These are phyloP conservation scores for Ostrea edulis DNA, from an alignment of 1,140 invertebrate genomes.

Conservation along the genomic window DNA sequence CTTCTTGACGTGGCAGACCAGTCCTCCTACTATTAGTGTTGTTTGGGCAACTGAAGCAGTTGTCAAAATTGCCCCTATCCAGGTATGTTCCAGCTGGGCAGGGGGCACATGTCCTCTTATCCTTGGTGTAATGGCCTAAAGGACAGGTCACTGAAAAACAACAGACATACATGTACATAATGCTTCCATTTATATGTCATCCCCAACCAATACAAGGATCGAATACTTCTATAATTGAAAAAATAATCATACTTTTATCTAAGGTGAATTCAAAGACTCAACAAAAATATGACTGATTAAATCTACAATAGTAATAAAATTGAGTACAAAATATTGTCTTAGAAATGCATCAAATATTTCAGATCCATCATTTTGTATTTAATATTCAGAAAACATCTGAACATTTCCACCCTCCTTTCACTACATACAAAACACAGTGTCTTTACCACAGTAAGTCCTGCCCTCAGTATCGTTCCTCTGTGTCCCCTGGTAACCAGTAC, in stretches of 20 bases:
- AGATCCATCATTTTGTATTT: not conserved
- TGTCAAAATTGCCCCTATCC: slow-evolving; percentile 8
- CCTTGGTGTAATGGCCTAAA: slow-evolving; percentile 39
- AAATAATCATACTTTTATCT: no score
- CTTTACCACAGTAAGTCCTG: slow-evolving; percentile 45
- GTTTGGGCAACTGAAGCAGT: slow-evolving; percentile 44
- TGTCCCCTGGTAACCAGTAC: slow-evolving; percentile 15
- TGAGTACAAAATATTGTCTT: not conserved
- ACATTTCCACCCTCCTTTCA: not conserved
- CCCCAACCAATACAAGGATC: no score
- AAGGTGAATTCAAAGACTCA: no score
- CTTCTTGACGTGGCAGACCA: slow-evolving; percentile 27
- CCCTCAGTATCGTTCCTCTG: slow-evolving; percentile 27
- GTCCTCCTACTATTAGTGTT: slow-evolving; percentile 42
- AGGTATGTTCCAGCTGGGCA: slow-evolving; percentile 38
- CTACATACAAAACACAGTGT: not conserved
- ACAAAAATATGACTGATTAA: no score
- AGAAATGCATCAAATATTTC: not conserved
- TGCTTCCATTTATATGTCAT: no score
- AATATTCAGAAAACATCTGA: not conserved
- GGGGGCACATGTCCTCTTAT: slow-evolving; percentile 36
- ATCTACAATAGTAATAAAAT: no score
- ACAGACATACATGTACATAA: no score
- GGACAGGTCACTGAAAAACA: slow-evolving; percentile 43
- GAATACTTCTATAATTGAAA: no score